These are phyloP conservation scores for Battus philenor DNA, from an alignment of 1,140 invertebrate genomes.

Conservation along the genomic window DNA sequence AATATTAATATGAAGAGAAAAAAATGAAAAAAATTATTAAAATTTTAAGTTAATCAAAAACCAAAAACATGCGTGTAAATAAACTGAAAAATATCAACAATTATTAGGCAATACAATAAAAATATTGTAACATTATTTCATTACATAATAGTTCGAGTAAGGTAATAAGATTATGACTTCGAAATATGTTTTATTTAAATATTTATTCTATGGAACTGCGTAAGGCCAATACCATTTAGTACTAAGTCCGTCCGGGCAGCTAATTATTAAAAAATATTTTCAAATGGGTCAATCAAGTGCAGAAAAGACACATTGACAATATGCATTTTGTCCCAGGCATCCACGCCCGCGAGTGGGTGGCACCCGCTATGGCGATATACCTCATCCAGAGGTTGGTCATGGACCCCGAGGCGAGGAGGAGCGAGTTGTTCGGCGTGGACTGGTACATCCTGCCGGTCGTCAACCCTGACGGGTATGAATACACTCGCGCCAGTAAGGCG, in stretches of 20 bases:
- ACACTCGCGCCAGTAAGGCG: conserved; percentile 57
- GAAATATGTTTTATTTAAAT: too few relatives aligned
- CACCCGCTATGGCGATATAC: conserved; percentile 80
- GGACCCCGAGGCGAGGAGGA: conserved; percentile 53
- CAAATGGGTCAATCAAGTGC: neutral
- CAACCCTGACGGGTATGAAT: conserved; percentile 82
- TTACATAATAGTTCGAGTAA: too few relatives aligned
- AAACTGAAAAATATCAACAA: too few relatives aligned
- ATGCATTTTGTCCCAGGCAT: conserved; percentile 49
- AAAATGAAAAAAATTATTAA: too few relatives aligned
- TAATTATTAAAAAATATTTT: neutral
- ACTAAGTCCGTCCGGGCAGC: neutral
- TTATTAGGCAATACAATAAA: too few relatives aligned
- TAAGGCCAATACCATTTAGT: too few relatives aligned
- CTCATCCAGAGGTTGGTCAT: conserved; percentile 76
- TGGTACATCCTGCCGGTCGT: conserved; percentile 80
- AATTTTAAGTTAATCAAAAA: too few relatives aligned
- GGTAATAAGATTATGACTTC: too few relatives aligned
- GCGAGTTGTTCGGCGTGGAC: conserved; percentile 76
- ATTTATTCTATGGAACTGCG: too few relatives aligned
- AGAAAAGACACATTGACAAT: neutral
- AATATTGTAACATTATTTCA: too few relatives aligned
- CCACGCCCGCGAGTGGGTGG: conserved; percentile 83
- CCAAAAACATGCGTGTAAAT: too few relatives aligned
- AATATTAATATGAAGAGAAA: too few relatives aligned